phyloP scores from a whole-genome alignment of 1,140 invertebrate genomes.

The Luehdorfia chinensis region DNA sequence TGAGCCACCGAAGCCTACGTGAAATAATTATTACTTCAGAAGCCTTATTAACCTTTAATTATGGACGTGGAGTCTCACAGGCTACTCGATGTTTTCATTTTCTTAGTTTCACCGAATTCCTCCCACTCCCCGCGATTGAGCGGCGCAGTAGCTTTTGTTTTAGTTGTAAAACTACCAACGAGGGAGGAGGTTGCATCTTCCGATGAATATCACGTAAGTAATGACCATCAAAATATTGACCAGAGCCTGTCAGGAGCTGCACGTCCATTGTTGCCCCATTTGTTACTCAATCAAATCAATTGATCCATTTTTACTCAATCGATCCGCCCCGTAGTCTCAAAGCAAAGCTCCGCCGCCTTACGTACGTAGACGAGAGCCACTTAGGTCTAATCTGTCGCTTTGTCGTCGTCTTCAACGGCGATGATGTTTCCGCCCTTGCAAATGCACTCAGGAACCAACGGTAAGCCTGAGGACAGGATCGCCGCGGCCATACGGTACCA shows the following conservation, averaged over 20 bases:
- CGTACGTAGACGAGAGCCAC: too few species aligned
- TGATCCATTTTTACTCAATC: background rate
- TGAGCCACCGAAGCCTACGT: too few species aligned
- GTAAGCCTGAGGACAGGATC: too few species aligned
- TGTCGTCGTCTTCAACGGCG: too few species aligned
- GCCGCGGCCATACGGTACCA: too few species aligned
- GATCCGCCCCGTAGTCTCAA: background rate
- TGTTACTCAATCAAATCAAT: background rate
- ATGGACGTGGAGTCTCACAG: slow-evolving; percentile 16
- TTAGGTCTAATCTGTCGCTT: too few species aligned
- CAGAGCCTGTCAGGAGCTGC: background rate
- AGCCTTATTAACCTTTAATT: slow-evolving; percentile 16
- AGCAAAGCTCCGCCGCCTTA: too few species aligned
- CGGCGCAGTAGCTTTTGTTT: slow-evolving; percentile 16
- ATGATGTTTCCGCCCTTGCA: too few species aligned
- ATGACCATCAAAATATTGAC: background rate
- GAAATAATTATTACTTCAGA: too few species aligned
- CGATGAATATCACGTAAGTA: slow-evolving; percentile 14
- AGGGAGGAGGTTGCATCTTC: slow-evolving; percentile 10
- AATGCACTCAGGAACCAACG: too few species aligned
- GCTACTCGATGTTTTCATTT: slow-evolving; percentile 9
- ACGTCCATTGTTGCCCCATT: background rate
- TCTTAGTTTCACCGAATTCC: too few species aligned
- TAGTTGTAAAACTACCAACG: slow-evolving; percentile 13
- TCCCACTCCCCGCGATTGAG: slow-evolving; percentile 6